Conservation (phyloP, 35 echinoderm and acorn worm genomes). For the Holothuria glaberrima region DNA sequence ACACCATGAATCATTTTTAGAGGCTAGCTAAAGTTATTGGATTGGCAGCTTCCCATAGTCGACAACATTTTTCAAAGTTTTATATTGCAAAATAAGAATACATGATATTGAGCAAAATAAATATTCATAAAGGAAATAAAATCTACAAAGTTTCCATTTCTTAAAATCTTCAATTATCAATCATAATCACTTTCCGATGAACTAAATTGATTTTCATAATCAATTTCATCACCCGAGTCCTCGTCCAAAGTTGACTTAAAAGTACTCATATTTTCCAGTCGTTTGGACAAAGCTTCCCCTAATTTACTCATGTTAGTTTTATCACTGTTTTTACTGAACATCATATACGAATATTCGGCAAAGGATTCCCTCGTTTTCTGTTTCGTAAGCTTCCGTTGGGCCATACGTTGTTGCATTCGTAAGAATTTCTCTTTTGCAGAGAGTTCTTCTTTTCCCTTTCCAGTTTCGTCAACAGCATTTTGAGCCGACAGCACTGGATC, state of each 20-base stretch:
- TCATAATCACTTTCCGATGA: conserved; percentile 32
- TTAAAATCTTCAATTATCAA: no score
- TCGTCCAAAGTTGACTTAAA: conserved; percentile 18
- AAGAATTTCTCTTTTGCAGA: conserved; percentile 50
- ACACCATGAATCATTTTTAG: no score
- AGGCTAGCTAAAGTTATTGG: no score
- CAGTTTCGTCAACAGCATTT: not conserved
- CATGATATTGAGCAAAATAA: no score
- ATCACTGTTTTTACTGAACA: conserved; percentile 12
- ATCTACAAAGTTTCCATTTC: no score
- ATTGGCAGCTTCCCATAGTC: no score
- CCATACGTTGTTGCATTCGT: conserved; percentile 30
- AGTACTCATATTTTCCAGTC: conserved; percentile 42
- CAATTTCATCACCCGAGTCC: not conserved
- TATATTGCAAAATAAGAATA: no score
- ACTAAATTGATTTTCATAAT: not conserved
- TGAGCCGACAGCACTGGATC: not conserved
- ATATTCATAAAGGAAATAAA: no score
- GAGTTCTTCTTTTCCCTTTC: not conserved
- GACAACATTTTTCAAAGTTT: no score
- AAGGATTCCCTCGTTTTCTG: conserved; percentile 29
- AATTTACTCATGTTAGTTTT: not conserved
- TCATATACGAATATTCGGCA: conserved; percentile 41
- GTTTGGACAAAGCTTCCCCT: conserved; percentile 23
- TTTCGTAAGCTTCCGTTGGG: not conserved